Evolutionary conservation across 2,797 vertebrate genomes (phyloP), one percentile per base, ranked within the genome.

Genomic region (Caiman crocodilus): DNA sequence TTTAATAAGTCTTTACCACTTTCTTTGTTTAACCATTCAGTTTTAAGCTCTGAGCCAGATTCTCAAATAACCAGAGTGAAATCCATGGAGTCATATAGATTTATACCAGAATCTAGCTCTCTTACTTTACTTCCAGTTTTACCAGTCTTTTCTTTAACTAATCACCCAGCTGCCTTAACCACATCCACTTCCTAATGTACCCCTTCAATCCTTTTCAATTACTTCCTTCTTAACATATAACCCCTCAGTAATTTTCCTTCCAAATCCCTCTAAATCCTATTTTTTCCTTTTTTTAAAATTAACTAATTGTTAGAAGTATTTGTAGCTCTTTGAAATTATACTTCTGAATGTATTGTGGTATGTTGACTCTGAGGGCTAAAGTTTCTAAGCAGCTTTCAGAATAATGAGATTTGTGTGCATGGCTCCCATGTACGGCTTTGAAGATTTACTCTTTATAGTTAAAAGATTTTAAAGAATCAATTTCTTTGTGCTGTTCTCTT

Each of bases 341-440:
- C 89, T 96, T 90, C 79, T 92, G 88, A 96, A 88, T 57, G 61
- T 63, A 84, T 88, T 92, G 91, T 91, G 90, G 84, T 93, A 89
- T 94, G 75, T 95, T 97, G 97, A 97, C 95, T 97, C 86, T 32
- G 83, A 92, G 71, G 87, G 78, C 94, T 96, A 82, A 94, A 81
- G 91, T 93, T 95, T 81, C 76, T 96, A 96, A 97, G 95, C 93
- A 80, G 96, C 94, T 97, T 97, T 96, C 76, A 82, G 83, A 95
- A 93, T 97, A 96, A 97, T 96, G 95, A 89, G 95, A 96, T 97
- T 97, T 97, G 84, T 60, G 86, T 87, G 85, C 92, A 94, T 92
- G 96, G 93, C 87, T 96, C 92, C 82, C 82, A 89, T 88, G 82
- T 7, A 1, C 86, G 61, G 88, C 94, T 95, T 93, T 94, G 89